phyloP scores from a whole-genome alignment of 2,888 invertebrate species.

The Vesta saturnalis region DNA sequence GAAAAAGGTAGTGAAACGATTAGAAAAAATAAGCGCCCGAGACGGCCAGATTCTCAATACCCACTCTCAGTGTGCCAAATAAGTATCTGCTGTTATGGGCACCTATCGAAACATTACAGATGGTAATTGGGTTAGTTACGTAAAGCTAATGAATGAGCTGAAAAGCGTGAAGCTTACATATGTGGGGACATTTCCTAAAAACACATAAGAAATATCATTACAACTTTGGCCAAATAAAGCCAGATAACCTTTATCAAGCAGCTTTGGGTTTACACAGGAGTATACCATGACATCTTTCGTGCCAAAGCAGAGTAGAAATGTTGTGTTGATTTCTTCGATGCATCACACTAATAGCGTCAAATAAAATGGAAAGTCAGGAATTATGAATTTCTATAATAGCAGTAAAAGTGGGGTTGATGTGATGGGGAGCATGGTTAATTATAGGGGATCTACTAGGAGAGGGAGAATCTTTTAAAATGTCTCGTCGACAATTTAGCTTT shows the following conservation, averaged over 20 bases:
- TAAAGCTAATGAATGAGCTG: too few relatives aligned
- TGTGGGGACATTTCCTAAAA: constrained; percentile 38
- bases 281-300: constrained; percentile 47
- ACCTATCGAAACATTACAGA: constrained; percentile 39
- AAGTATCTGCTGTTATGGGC: constrained; percentile 25
- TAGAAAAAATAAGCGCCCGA: too few relatives aligned
- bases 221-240: constrained; percentile 47
- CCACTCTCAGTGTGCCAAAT: constrained; percentile 36
- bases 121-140: constrained; percentile 47
- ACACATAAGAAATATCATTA: constrained; percentile 49
- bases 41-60: too few relatives aligned
- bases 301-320: constrained; percentile 42
- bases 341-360: constrained; percentile 38
- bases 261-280: constrained; percentile 48
- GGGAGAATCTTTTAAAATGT: too few relatives aligned
- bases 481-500: too few relatives aligned
- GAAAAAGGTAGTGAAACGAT: too few relatives aligned
- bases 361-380: constrained; percentile 41
- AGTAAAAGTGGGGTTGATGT: constrained; percentile 48
- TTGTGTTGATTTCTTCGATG: constrained; percentile 39
- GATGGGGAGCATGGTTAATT: too few relatives aligned
- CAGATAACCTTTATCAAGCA: constrained; percentile 37
- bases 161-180: constrained; percentile 5
- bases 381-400: constrained; percentile 36
- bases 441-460: too few relatives aligned